Evolutionary conservation across 2,113 vertebrate species (phyloP).

Genomic region (human (Homo sapiens)): GRCh38 chr19:28186001-28186500

Average conservation of each 20-base stretch:
- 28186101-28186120: neutral
- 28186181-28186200: neutral
- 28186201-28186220: neutral
- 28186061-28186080: neutral
- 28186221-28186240: neutral
- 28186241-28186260: neutral
- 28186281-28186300: neutral
- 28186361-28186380: neutral
- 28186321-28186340: neutral
- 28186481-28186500: no score
- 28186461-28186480: neutral
- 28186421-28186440: neutral
- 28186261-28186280: neutral
- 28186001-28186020: neutral
- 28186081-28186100: neutral
- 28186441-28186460: neutral
- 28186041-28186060: neutral
- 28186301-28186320: neutral
- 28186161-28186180: neutral
- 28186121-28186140: neutral
- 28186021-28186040: neutral
- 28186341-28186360: neutral
- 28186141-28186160: neutral
- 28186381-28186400: neutral
- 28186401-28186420: neutral